Evolutionary conservation across 2,113 vertebrate species (phyloP), one percentile per base, ranked within the genome.

Genomic region (Ciconia maguari): DNA sequence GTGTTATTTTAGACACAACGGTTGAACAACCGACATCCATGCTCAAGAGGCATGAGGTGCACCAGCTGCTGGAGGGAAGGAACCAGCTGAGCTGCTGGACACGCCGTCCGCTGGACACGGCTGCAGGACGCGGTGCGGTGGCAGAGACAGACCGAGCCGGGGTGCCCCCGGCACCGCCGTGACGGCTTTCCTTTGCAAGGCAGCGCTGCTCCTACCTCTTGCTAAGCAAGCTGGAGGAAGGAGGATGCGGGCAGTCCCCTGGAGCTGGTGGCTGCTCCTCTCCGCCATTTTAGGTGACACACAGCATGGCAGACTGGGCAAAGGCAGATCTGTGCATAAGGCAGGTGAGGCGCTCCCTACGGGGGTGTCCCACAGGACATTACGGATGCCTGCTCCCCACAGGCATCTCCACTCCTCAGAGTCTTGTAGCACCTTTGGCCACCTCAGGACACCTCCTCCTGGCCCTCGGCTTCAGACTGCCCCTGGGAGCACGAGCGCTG

Each of bases 91-190:
- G 60, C 51, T 61, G 41, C 52, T 27, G 74, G 74, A 34, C 41
- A 12, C 1, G 0, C 10, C 3, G 4, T 16, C 34, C 0, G 0
- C 65, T 10, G 41, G 77, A 38, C 2, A 2, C 11, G 58, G 36
- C 52, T 21, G 20, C 54, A 19, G 71, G 85, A 70, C 10, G 1
- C 1, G 0, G 29, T 11, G 46, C 24, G 36, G 30, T 54, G 81
- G n/a, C 57, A 52, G 36, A 38, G 46, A 25, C 2, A 5, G 52
- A 70, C n/a, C 8, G 11, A 66, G 62, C 1, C 5, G 1, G 44
- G 4, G 3, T 52, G 24, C 21, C 22, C 18, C 34, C 13, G 5
- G 34, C 25, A 48, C 36, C 32, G 2, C 75, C 20, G 4, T 9
- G 46, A 55, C 3, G 1, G 22, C 30, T 41, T 36, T 36, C 58